Evolutionary conservation across 2,797 vertebrate genomes (phyloP).

Genomic region (Fistularia tabacaria): DNA sequence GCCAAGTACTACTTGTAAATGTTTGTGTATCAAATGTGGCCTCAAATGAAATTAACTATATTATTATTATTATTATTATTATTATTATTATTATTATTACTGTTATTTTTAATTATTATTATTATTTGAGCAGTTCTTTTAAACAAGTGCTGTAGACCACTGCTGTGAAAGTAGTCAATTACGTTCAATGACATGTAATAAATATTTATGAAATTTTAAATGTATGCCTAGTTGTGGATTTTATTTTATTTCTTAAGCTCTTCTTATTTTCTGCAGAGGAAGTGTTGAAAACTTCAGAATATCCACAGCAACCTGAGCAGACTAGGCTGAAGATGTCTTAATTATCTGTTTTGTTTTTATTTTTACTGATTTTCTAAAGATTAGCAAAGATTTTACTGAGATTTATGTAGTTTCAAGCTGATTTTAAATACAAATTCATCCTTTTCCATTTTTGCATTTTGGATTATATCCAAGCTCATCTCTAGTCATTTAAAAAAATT

Average conservation of each 20-base stretch:
- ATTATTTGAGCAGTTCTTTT: slow-evolving; percentile 78
- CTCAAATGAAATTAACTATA: slow-evolving; percentile 80
- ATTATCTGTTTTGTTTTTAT: too few relatives aligned
- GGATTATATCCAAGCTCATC: too few relatives aligned
- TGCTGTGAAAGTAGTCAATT: slow-evolving; percentile 84
- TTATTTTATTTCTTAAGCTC: neutral
- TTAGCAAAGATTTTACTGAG: too few relatives aligned
- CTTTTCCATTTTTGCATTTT: too few relatives aligned
- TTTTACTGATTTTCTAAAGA: too few relatives aligned
- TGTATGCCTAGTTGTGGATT: neutral
- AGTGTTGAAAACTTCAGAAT: too few relatives aligned
- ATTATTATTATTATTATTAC: slow-evolving; percentile 57
- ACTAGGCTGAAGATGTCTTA: too few relatives aligned
- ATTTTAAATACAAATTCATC: too few relatives aligned
- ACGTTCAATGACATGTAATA: slow-evolving; percentile 86
- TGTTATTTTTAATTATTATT: slow-evolving; percentile 35
- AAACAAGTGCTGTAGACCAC: slow-evolving; percentile 83
- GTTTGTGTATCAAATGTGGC: slow-evolving; percentile 88
- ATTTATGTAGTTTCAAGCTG: too few relatives aligned
- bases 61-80: slow-evolving; percentile 65
- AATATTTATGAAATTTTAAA: slow-evolving; percentile 85
- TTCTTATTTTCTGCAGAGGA: neutral
- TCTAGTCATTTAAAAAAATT: too few relatives aligned
- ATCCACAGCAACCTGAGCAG: too few relatives aligned
- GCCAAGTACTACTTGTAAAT: slow-evolving; percentile 88